Evolutionary conservation across 1,140 invertebrate species (phyloP), one percentile per base, ranked within the genome.

Genomic region (Trypoxylus dichotomus): DNA sequence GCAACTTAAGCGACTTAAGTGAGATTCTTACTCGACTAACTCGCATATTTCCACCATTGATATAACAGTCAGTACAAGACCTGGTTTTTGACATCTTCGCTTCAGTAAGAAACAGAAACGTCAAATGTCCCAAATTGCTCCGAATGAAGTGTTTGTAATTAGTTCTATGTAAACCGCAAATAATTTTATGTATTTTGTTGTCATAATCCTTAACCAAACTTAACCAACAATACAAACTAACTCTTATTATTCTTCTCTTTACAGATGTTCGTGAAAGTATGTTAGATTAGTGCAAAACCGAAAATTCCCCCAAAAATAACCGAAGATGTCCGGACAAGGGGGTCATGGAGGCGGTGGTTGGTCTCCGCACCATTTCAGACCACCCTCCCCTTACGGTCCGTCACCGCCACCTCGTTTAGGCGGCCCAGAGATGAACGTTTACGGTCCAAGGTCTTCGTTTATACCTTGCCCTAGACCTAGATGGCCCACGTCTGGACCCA

Each of bases 341-440:
- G 82, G 87, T 81, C 80, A 85, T 42, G 81, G 87, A 83, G 86
- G 87, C 79, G 60, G 47, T 15, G 80, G 83, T 41, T 84, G 84
- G 83, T 86, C 84, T 60, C 85, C 88, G 82, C 78, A 86, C 76
- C 81, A 90, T 78, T 91, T 90, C 83, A 88, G 91, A 54, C 90
- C 91, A 13, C 88, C 90, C 3, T 92, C 91, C 47, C 91, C 91
- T 78, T 92, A 91, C 89, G 88, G 88, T 0, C 88, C 88, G 77
- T 91, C 91, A 1, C 91, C 91, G 13, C 91, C 91, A 2, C 90
- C 90, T 11, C 89, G 91, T 54, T 86, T 91, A 24, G 86, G 87
- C 29, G 86, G 86, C 32, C 85, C 84, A 21, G 83, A 79, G 10
- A 79, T 79, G 63, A 82, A 83, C 73, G 84, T 83, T 83, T 87